Percentiles rank a stretch among this genome's conserved stretches.
Conservation (phyloP, 2,888 invertebrate genomes). For the Drosophila stalkeri region DNA sequence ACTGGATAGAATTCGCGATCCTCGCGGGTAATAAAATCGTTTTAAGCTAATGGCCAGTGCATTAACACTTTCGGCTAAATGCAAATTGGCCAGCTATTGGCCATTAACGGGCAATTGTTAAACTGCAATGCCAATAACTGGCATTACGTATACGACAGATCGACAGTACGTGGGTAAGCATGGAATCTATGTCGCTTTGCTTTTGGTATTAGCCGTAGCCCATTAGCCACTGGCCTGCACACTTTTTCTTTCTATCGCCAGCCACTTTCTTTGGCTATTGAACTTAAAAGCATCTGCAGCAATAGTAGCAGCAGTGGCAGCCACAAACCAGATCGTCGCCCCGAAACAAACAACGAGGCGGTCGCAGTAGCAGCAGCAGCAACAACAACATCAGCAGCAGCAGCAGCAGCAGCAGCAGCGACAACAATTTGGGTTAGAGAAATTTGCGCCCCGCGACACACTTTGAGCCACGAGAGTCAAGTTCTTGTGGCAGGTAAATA, state of each 20-base stretch:
- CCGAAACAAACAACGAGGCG: conserved; percentile 48
- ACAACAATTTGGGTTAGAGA: conserved; percentile 79
- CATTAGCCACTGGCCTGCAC: conserved; percentile 56
- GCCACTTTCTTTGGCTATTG: conserved; percentile 80
- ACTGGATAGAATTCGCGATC: conserved; percentile 24
- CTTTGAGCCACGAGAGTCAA: conserved; percentile 43
- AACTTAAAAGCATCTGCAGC: conserved; percentile 70
- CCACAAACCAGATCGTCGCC: conserved; percentile 59
- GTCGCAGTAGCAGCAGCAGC: conserved; percentile 16
- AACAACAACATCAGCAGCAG: conserved; percentile 13
- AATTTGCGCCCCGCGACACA: conserved; percentile 78
- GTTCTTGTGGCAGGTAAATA: conserved; percentile 67
- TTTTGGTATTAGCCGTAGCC: conserved; percentile 27
- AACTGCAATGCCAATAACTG: conserved; percentile 59
- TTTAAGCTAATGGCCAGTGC: conserved; percentile 43
- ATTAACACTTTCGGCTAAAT: conserved; percentile 49
- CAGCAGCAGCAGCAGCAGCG: conserved; percentile 28
- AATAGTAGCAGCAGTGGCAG: conserved; percentile 29
- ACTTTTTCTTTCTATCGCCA: conserved; percentile 74
- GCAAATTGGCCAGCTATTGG: conserved; percentile 30
- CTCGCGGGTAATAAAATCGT: conserved; percentile 42
- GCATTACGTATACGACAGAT: conserved; percentile 68
- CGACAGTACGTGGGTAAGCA: conserved; percentile 9
- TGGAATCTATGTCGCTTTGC: conserved; percentile 40
- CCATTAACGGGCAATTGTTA: conserved; percentile 53